phyloP scores from a whole-genome alignment of 2,888 invertebrate species.

The Drosophila paracracens region DNA sequence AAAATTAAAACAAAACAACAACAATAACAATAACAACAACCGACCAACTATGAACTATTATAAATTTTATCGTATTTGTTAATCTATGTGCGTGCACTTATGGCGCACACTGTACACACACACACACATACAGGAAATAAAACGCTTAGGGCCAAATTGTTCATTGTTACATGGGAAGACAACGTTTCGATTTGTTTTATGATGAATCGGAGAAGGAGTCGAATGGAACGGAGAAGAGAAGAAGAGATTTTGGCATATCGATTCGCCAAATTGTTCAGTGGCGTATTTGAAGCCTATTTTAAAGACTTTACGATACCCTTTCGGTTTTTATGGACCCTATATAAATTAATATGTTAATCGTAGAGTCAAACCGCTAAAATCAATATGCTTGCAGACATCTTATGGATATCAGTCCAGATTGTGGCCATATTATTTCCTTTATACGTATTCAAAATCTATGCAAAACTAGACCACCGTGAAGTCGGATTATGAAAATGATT shows the following conservation, averaged over 20 bases:
- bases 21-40: conserved; percentile 27
- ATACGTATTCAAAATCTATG: background rate
- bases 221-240: conserved; percentile 1
- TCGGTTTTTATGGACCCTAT: background rate
- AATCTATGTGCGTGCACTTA: conserved; percentile 63
- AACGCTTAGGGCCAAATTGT: conserved; percentile 33
- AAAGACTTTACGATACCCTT: conserved; percentile 30
- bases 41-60: conserved; percentile 46
- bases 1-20: conserved; percentile 59
- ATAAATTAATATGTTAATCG: background rate
- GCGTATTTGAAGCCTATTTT: conserved; percentile 41
- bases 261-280: conserved; percentile 52
- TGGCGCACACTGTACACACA: conserved; percentile 43
- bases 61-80: conserved; percentile 58
- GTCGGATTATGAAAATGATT: background rate
- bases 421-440: background rate
- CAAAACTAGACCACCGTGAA: background rate
- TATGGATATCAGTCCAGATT: background rate
- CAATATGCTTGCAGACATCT: background rate
- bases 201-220: conserved; percentile 14
- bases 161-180: conserved; percentile 41
- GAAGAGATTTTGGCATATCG: conserved; percentile 51
- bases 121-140: conserved; percentile 16
- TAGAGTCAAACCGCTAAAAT: background rate
- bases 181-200: conserved; percentile 25